Base-by-base conservation (phyloP, 1,140 invertebrate genomes). In the Magallana gigas region DNA sequence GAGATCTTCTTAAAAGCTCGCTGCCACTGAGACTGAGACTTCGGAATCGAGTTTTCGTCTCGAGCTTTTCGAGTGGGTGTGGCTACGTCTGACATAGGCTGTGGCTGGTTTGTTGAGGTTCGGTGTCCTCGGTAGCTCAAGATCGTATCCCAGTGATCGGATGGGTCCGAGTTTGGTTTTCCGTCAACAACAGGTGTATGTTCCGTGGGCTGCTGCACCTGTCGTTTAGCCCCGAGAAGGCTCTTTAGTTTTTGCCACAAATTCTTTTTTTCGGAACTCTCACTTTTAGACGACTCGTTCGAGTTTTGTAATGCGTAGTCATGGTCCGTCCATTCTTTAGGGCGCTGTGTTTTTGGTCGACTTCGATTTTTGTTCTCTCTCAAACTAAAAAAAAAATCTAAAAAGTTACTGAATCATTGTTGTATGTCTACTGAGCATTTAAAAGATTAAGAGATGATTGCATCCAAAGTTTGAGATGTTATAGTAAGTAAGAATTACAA, bases 161-260 rank as follows among this genome's bases (percentile, higher is more conserved):
- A 29, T 36, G 68, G 23, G 23, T 8, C 36, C 29, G 29, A 11
- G 29, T 7, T 18, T 64, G 29, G 23, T 48, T 1, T 48, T 5
- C 5, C 36, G 2, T 48, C 36, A 48, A 48, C 36, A 36, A 12
- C 68, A 23, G 8, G 8, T 76, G 11, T 23, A 1, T 36, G 9
- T 36, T 7, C 12, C 1, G 23, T 29, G 9, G 8, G 68, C 2
- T 76, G 68, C 29, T 76, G 23, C 23, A 12, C 68, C 9, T 29
- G 23, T 8, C 23, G 36, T 76, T 76, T 76, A 23, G 18, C 29
- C 29, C 11, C 36, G 68, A 12, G 23, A 29, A 76, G 11, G 23
- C 36, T 36, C 36, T 76, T 76, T 12, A 76, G 68, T 76, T 29
- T 76, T 76, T 76, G 68, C 68, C 68, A 76, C 68, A 76, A 29